These are phyloP conservation scores for Podarcis siculus DNA, from an alignment of 2,797 vertebrate species.

Conservation along the genomic window DNA sequence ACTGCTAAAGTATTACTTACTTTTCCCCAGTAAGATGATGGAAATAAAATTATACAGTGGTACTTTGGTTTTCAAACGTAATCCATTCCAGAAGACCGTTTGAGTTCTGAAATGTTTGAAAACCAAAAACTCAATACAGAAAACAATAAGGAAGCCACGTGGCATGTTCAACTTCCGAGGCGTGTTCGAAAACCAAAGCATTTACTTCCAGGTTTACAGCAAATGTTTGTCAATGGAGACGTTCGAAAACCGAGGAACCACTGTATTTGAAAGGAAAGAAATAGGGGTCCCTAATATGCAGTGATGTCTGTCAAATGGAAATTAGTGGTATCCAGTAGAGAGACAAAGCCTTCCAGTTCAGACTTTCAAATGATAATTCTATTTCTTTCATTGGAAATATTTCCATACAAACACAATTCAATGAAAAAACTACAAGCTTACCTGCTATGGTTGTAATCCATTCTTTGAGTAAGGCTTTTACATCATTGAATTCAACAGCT, in stretches of 20 bases:
- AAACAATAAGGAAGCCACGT: no score
- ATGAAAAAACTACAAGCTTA: conserved; percentile 37
- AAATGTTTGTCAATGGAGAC: no score
- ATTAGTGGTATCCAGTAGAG: background rate
- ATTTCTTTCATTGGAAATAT: background rate
- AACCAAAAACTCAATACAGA: no score
- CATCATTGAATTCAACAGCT: conserved; percentile 89
- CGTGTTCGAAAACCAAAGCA: no score
- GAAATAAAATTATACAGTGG: background rate
- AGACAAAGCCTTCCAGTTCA: background rate
- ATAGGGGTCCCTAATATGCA: background rate
- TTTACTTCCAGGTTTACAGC: no score
- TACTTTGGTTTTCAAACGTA: no score
- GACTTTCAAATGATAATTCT: background rate
- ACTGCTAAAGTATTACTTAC: background rate
- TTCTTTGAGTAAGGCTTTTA: conserved; percentile 89
- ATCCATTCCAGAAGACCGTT: no score
- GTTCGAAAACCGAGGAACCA: no score
- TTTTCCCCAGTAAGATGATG: background rate
- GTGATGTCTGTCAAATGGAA: background rate
- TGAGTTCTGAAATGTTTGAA: no score
- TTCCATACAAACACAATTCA: background rate
- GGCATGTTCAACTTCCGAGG: no score
- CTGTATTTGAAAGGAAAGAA: background rate
- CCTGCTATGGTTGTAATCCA: conserved; percentile 97